These are phyloP conservation scores for Xenops minutus DNA, from an alignment of 2,797 vertebrate genomes.

Conservation along the genomic window DNA sequence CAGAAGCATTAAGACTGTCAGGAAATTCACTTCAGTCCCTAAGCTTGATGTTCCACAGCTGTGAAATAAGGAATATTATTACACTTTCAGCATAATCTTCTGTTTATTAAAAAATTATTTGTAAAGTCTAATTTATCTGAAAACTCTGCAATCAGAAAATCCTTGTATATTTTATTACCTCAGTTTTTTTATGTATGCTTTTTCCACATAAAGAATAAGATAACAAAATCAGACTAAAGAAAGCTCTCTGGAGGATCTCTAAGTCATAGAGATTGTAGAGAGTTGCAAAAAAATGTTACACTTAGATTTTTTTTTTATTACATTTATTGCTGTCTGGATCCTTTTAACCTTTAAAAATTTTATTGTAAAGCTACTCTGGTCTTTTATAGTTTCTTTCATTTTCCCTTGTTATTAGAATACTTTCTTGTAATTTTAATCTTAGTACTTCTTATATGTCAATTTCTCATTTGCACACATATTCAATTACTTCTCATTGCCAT, in stretches of 20 bases:
- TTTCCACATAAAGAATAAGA: background rate
- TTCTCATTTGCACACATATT: background rate
- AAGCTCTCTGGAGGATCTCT: background rate
- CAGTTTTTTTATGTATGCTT: background rate
- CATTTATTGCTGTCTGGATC: background rate
- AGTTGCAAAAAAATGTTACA: background rate
- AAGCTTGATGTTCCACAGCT: background rate
- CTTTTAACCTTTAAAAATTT: slow-evolving; percentile 18
- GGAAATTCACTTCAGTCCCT: background rate
- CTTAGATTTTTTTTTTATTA: background rate
- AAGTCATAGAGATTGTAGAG: background rate
- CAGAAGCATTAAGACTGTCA: background rate
- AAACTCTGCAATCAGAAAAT: background rate
- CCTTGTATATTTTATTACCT: background rate
- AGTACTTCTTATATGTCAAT: background rate
- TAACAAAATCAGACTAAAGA: background rate
- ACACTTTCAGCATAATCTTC: background rate
- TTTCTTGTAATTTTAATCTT: background rate
- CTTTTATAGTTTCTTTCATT: background rate
- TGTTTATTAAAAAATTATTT: background rate
- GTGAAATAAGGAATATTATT: background rate
- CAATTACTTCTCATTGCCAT: background rate
- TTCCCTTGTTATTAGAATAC: background rate
- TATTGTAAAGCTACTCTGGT: background rate
- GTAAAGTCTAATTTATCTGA: background rate